These are phyloP conservation scores for Ectemnius cavifrons DNA, from an alignment of 2,888 invertebrate species.

Conservation along the genomic window DNA sequence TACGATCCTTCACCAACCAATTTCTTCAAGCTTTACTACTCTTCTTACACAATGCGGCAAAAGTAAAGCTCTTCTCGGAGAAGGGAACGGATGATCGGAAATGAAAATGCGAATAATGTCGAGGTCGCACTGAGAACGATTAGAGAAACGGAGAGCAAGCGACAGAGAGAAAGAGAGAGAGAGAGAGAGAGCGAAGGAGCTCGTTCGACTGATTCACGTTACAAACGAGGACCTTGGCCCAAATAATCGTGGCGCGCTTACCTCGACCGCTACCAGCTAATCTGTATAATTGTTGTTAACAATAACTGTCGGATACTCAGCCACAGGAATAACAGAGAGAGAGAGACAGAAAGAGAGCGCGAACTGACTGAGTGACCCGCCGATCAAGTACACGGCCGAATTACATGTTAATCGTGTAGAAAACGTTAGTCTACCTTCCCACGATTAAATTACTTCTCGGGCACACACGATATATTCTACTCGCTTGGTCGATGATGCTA, in stretches of 20 bases:
- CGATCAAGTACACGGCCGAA: conserved; percentile 46
- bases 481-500: background rate
- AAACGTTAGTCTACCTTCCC: conserved; percentile 25
- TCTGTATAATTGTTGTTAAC: conserved; percentile 43
- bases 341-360: background rate
- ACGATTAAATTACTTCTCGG: too few species aligned
- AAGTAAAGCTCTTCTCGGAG: too few species aligned
- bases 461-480: background rate
- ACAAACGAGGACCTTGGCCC: conserved; percentile 42
- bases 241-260: conserved; percentile 20
- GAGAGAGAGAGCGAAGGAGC: conserved; percentile 28
- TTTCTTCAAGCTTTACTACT: too few species aligned
- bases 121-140: background rate
- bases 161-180: background rate
- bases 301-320: conserved; percentile 26
- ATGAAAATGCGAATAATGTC: too few species aligned
- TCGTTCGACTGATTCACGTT: conserved; percentile 49
- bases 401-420: conserved; percentile 63
- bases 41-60: too few species aligned
- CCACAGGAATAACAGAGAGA: too few species aligned
- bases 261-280: conserved; percentile 33
- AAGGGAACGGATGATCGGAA: too few species aligned
- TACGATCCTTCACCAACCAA: too few species aligned
- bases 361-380: too few species aligned
- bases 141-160: too few species aligned